phyloP scores from a whole-genome alignment of 2,113 vertebrate genomes.

The Prietella phreatophila region DNA sequence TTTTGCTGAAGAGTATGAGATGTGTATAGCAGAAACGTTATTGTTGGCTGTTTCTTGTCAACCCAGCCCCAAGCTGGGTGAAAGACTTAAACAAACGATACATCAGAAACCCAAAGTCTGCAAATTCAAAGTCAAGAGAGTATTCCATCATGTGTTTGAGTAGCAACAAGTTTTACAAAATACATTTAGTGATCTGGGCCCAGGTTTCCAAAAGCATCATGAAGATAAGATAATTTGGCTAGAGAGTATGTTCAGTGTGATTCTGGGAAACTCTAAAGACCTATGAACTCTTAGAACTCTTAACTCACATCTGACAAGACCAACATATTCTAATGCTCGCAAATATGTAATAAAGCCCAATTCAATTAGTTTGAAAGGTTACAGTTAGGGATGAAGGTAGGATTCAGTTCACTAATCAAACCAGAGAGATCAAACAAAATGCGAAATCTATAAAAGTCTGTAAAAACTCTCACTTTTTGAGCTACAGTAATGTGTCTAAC shows the following conservation, averaged over 20 bases:
- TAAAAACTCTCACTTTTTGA: neutral
- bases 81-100: neutral
- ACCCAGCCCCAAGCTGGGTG: neutral
- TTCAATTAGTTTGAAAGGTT: neutral
- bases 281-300: neutral
- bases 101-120: neutral
- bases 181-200: neutral
- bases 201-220: neutral
- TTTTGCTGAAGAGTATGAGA: conserved; percentile 34
- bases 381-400: neutral
- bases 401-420: neutral
- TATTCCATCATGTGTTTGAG: neutral
- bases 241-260: neutral
- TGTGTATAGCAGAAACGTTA: conserved; percentile 27
- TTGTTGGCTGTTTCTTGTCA: conserved; percentile 27
- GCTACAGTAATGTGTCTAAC: neutral
- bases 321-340: neutral
- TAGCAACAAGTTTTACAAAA: neutral
- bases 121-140: neutral
- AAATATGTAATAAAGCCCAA: neutral
- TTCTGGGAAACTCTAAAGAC: neutral
- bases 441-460: neutral
- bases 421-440: neutral
- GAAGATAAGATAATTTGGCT: neutral
- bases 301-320: neutral